Conservation (phyloP, 2,797 vertebrate genomes). For the Helicolenus hilgendorfi region DNA sequence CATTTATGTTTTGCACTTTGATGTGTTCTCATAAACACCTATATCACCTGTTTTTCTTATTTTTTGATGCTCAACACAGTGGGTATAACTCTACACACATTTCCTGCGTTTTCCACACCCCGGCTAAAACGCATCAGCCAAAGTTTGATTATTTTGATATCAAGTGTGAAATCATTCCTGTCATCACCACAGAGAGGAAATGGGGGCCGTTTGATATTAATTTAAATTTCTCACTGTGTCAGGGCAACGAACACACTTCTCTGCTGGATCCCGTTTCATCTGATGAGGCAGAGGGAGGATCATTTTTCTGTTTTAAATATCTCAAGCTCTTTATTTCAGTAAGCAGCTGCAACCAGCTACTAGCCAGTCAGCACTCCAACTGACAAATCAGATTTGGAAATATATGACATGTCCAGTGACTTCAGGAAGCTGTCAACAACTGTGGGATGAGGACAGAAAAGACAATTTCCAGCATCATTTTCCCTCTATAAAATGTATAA, state of each 20-base stretch:
- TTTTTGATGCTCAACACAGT: background rate
- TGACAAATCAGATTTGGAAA: slow-evolving; percentile 18
- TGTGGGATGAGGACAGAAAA: background rate
- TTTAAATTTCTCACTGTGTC: slow-evolving; percentile 36
- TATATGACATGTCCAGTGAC: background rate
- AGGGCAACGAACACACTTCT: background rate
- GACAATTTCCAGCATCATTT: background rate
- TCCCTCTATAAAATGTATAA: background rate
- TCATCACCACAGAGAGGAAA: slow-evolving; percentile 14
- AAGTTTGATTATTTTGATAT: slow-evolving; percentile 58
- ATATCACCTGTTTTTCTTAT: background rate
- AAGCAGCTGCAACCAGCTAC: slow-evolving; percentile 57
- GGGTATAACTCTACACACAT: background rate
- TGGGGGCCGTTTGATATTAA: slow-evolving; percentile 27
- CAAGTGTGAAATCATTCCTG: slow-evolving; percentile 54
- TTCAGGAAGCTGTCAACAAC: background rate
- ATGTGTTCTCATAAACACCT: background rate
- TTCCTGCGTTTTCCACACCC: background rate
- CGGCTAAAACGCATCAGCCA: slow-evolving; percentile 14
- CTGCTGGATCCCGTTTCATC: slow-evolving; percentile 49
- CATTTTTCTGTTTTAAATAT: slow-evolving; percentile 71
- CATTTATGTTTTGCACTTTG: background rate
- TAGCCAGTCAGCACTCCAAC: slow-evolving; percentile 20
- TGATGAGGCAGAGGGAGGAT: slow-evolving; percentile 50
- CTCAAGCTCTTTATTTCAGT: slow-evolving; percentile 59